phyloP scores from a whole-genome alignment of 2,888 invertebrate genomes.

The Pachycephus smyrnensis region DNA sequence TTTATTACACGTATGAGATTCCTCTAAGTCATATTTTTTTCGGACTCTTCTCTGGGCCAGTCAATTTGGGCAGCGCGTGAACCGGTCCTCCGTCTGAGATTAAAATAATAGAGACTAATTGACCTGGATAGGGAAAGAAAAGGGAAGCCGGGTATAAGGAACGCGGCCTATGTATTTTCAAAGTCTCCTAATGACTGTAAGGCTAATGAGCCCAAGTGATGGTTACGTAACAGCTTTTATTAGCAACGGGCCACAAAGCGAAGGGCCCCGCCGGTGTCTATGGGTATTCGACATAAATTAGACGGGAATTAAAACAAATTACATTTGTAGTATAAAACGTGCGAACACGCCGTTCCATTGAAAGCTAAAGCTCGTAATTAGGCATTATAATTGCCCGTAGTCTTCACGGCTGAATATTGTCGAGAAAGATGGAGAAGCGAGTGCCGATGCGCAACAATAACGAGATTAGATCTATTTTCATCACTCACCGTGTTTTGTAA shows the following conservation, averaged over 20 bases:
- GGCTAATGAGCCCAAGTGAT: slow-evolving; percentile 6
- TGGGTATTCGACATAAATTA: slow-evolving; percentile 31
- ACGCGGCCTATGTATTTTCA: not conserved
- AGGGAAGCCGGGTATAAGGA: slow-evolving; percentile 3
- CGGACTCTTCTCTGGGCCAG: not conserved
- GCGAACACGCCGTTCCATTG: not conserved
- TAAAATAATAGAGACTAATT: slow-evolving; percentile 8
- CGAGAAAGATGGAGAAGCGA: slow-evolving; percentile 12
- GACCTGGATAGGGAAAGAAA: slow-evolving; percentile 5
- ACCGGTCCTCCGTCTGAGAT: not conserved
- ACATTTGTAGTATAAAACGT: slow-evolving; percentile 30
- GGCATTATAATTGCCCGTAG: slow-evolving; percentile 20
- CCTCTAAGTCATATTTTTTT: not conserved
- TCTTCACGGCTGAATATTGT: not conserved
- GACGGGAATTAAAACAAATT: slow-evolving; percentile 36
- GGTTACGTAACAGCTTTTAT: slow-evolving; percentile 33
- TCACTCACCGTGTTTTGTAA: not conserved
- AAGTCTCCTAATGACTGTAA: slow-evolving; percentile 6
- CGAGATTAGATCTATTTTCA: slow-evolving; percentile 26
- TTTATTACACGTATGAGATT: not conserved
- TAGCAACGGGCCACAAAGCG: slow-evolving; percentile 21
- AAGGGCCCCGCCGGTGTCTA: not conserved
- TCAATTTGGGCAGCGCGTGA: not conserved
- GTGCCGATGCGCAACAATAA: slow-evolving; percentile 19
- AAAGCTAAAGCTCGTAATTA: slow-evolving; percentile 32